Conservation (phyloP, 2,797 vertebrate species). For the Myoxocephalus aenaeus region DNA sequence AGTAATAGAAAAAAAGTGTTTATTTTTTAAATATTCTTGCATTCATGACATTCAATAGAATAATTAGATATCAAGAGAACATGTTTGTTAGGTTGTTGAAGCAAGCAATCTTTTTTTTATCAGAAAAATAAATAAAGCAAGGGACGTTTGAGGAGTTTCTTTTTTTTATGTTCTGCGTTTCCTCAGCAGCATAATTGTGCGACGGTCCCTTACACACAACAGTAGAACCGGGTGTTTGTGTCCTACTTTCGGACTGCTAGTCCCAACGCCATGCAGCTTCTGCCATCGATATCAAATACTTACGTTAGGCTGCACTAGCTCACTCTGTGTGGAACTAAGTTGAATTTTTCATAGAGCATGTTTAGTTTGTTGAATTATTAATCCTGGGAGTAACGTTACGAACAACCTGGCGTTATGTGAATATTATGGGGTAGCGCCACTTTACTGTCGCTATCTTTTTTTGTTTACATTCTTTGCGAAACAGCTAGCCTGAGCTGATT, state of each 20-base stretch:
- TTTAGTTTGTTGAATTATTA: background rate
- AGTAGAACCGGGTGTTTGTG: background rate
- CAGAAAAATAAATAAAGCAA: background rate
- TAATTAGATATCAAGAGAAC: background rate
- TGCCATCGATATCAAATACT: background rate
- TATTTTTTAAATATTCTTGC: background rate
- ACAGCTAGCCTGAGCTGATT: background rate
- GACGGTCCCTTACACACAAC: conserved; percentile 14
- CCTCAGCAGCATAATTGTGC: background rate
- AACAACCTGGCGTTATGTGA: too few relatives aligned
- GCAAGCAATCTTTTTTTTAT: background rate
- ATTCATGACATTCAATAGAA: background rate
- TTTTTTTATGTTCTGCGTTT: background rate
- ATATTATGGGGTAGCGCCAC: background rate
- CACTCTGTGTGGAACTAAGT: fast-evolving
- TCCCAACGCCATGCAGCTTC: background rate
- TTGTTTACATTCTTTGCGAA: background rate
- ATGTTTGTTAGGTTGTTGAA: background rate
- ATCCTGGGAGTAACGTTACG: background rate
- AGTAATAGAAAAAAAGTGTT: too few relatives aligned
- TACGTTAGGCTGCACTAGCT: background rate
- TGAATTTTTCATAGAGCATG: background rate
- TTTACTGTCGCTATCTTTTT: background rate
- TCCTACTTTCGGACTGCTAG: background rate
- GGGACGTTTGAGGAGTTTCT: background rate